Evolutionary conservation across 2,797 vertebrate species (phyloP).

Genomic region (Microchirus variegatus): DNA sequence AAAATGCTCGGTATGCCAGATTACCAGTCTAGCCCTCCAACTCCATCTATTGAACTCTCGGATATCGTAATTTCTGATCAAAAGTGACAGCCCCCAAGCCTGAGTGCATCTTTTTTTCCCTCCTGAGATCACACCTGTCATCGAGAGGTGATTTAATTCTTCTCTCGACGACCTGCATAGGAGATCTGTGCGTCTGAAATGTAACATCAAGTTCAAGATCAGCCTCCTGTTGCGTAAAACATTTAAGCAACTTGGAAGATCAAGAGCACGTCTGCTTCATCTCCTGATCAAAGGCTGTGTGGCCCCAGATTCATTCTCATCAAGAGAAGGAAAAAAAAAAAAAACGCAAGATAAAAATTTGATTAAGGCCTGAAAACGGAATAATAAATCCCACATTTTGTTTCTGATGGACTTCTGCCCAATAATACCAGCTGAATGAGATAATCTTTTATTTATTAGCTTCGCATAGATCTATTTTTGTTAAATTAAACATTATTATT

Average conservation of each 20-base stretch:
- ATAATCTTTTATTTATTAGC: conserved; percentile 54
- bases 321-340: no score
- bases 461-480: conserved; percentile 51
- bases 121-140: conserved; percentile 21
- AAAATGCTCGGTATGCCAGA: no score
- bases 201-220: conserved; percentile 46
- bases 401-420: conserved; percentile 53
- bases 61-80: background rate
- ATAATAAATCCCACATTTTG: conserved; percentile 60
- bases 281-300: conserved; percentile 69
- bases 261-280: conserved; percentile 45
- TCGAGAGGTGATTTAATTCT: conserved; percentile 21
- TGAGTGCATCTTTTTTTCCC: conserved; percentile 2
- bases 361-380: conserved; percentile 65
- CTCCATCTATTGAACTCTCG: no score
- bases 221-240: conserved; percentile 23
- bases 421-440: conserved; percentile 43
- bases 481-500: conserved; percentile 38
- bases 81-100: conserved; percentile 24
- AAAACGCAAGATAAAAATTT: conserved; percentile 60
- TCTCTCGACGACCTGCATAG: conserved; percentile 14
- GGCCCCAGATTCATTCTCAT: conserved; percentile 70
- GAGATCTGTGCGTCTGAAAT: conserved; percentile 7
- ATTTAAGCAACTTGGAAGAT: conserved; percentile 59
- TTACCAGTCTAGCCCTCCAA: no score